Conservation (phyloP, 2,113 vertebrate species). For the Aplodontia rufa region DNA sequence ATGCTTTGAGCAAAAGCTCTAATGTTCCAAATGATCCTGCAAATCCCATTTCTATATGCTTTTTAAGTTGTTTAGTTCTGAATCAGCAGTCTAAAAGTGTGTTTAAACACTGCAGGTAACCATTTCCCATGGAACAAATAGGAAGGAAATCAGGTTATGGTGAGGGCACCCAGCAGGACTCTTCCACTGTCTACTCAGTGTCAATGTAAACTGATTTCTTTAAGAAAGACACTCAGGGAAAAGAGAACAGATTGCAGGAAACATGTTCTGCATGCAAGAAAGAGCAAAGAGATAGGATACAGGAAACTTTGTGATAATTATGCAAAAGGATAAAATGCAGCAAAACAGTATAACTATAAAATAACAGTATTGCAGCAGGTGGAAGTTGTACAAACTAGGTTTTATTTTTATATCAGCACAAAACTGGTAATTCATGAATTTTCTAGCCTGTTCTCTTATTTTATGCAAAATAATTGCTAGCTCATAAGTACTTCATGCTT, state of each 20-base stretch:
- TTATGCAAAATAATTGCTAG: slow-evolving; percentile 77
- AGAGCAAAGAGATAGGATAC: slow-evolving; percentile 83
- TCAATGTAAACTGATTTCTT: slow-evolving; percentile 89
- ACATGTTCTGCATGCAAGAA: slow-evolving; percentile 89
- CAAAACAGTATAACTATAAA: slow-evolving; percentile 54
- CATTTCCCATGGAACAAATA: slow-evolving; percentile 87
- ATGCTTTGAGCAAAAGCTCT: slow-evolving; percentile 78
- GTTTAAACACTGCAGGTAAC: slow-evolving; percentile 86
- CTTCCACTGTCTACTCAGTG: slow-evolving; percentile 86
- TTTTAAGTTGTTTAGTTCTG: slow-evolving; percentile 86
- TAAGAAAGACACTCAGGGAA: slow-evolving; percentile 86
- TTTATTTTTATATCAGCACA: slow-evolving; percentile 70
- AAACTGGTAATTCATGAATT: slow-evolving; percentile 72
- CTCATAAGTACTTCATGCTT: slow-evolving; percentile 70
- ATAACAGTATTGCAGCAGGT: slow-evolving; percentile 77
- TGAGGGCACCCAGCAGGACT: slow-evolving; percentile 87
- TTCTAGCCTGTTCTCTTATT: slow-evolving; percentile 59
- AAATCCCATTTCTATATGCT: slow-evolving; percentile 83
- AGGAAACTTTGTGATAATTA: slow-evolving; percentile 88
- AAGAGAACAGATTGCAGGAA: slow-evolving; percentile 90
- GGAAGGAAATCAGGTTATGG: slow-evolving; percentile 89
- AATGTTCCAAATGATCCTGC: slow-evolving; percentile 79
- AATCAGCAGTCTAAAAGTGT: slow-evolving; percentile 86
- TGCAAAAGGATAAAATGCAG: slow-evolving; percentile 50
- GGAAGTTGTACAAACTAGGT: slow-evolving; percentile 48